These are phyloP conservation scores for Goniozus legneri DNA, from an alignment of 1,140 invertebrate species.

Conservation along the genomic window DNA sequence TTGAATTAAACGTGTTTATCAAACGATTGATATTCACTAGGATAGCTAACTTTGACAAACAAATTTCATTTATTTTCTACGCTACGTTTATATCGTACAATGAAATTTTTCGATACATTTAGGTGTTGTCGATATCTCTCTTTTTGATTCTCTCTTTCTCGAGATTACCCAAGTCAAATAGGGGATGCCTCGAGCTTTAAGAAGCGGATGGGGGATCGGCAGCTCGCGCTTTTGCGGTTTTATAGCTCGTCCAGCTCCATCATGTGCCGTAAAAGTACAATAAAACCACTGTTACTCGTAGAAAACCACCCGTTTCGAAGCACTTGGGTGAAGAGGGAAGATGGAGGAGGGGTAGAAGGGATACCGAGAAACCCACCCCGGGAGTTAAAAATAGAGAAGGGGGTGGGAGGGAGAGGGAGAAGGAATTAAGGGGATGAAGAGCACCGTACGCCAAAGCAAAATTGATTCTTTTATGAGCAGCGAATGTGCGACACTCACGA, in stretches of 20 bases:
- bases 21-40: too few species aligned
- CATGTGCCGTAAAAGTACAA: slow-evolving; percentile 49
- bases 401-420: neutral
- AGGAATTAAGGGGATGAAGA: neutral
- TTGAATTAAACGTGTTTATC: too few species aligned
- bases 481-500: slow-evolving; percentile 24
- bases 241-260: slow-evolving; percentile 50
- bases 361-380: neutral
- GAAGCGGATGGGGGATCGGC: too few species aligned
- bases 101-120: too few species aligned
- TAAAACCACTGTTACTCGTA: slow-evolving; percentile 47
- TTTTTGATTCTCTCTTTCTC: too few species aligned
- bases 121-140: too few species aligned
- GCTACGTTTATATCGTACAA: too few species aligned
- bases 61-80: too few species aligned
- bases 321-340: slow-evolving; percentile 28
- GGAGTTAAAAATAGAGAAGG: too few species aligned
- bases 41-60: too few species aligned
- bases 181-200: too few species aligned
- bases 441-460: slow-evolving; percentile 28
- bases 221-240: slow-evolving; percentile 35
- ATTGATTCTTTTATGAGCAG: slow-evolving; percentile 52
- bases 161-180: neutral
- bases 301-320: slow-evolving; percentile 30
- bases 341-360: slow-evolving; percentile 5